phyloP scores from a whole-genome alignment of 2,797 vertebrate genomes.

The Picus viridis region DNA sequence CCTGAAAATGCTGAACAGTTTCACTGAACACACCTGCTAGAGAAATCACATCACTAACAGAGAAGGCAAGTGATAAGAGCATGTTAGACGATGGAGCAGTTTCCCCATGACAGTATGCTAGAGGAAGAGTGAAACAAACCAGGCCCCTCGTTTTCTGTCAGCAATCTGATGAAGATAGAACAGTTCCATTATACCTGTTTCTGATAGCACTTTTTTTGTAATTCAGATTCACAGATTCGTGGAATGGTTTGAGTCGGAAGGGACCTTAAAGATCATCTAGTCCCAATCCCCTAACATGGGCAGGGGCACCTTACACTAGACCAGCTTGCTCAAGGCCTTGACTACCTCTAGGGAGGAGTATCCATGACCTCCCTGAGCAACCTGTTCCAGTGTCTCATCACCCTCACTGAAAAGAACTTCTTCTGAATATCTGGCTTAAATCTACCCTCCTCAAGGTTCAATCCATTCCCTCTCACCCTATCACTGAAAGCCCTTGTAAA shows the following conservation, averaged over 20 bases:
- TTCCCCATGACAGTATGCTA: neutral
- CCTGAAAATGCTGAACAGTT: conserved; percentile 45
- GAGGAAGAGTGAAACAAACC: conserved; percentile 19
- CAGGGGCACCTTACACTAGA: too few relatives aligned
- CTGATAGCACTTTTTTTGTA: neutral
- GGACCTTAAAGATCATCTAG: too few relatives aligned
- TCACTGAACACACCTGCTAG: conserved; percentile 50
- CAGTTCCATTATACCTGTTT: conserved; percentile 3
- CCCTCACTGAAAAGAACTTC: too few relatives aligned
- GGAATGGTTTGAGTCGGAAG: too few relatives aligned
- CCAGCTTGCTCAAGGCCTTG: too few relatives aligned
- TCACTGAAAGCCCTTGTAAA: too few relatives aligned
- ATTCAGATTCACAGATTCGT: neutral
- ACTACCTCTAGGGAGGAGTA: too few relatives aligned
- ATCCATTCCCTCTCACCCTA: too few relatives aligned
- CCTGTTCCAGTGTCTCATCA: too few relatives aligned
- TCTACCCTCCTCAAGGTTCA: too few relatives aligned
- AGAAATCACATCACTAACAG: conserved; percentile 60
- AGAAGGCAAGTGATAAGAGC: conserved; percentile 46
- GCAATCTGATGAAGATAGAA: neutral
- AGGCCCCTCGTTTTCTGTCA: neutral
- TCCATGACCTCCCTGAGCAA: too few relatives aligned
- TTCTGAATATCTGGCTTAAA: too few relatives aligned
- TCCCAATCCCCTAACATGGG: neutral
- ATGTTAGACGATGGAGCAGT: neutral